Conservation (phyloP, 2,888 invertebrate species). For the Pterostichus madidus region DNA sequence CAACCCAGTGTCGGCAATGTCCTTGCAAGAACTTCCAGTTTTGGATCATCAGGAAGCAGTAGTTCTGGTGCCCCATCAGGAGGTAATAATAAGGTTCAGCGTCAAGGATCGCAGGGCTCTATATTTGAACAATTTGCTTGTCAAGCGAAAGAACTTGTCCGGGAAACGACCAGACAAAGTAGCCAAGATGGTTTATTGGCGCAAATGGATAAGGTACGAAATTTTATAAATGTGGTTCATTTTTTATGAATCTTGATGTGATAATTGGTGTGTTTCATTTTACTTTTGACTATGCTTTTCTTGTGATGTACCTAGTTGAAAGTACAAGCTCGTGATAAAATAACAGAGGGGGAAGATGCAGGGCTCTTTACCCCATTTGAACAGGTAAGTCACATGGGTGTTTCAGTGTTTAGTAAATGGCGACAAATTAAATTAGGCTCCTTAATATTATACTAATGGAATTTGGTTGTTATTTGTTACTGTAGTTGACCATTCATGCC, state of each 20-base stretch:
- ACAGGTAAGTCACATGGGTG: slow-evolving; percentile 82
- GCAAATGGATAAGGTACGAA: slow-evolving; percentile 91
- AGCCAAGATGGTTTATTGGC: slow-evolving; percentile 93
- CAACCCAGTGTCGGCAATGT: slow-evolving; percentile 82
- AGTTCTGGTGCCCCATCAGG: slow-evolving; percentile 75
- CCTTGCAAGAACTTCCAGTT: slow-evolving; percentile 83
- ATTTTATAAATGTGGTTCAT: slow-evolving; percentile 47
- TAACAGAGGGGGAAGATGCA: slow-evolving; percentile 86
- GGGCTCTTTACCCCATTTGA: slow-evolving; percentile 89
- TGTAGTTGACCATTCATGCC: slow-evolving; percentile 90
- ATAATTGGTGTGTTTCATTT: slow-evolving; percentile 66
- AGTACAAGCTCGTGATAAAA: slow-evolving; percentile 80
- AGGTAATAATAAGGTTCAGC: slow-evolving; percentile 76
- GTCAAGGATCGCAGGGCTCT: slow-evolving; percentile 91
- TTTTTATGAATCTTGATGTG: slow-evolving; percentile 57
- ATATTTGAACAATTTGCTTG: slow-evolving; percentile 92
- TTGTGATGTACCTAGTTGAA: slow-evolving; percentile 77
- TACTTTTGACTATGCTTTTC: slow-evolving; percentile 70
- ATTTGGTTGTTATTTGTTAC: slow-evolving; percentile 58
- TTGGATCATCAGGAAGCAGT: slow-evolving; percentile 78
- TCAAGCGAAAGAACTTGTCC: slow-evolving; percentile 93
- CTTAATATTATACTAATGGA: slow-evolving; percentile 34
- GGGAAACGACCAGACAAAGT: slow-evolving; percentile 92
- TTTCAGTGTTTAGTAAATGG: slow-evolving; percentile 26
- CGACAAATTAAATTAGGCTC: neutral